A percentile compares a stretch with the other conserved stretches of the same genome.
These are phyloP conservation scores for Gnathonemus longibarbis DNA, from an alignment of 2,113 vertebrate species.

Conservation along the genomic window DNA sequence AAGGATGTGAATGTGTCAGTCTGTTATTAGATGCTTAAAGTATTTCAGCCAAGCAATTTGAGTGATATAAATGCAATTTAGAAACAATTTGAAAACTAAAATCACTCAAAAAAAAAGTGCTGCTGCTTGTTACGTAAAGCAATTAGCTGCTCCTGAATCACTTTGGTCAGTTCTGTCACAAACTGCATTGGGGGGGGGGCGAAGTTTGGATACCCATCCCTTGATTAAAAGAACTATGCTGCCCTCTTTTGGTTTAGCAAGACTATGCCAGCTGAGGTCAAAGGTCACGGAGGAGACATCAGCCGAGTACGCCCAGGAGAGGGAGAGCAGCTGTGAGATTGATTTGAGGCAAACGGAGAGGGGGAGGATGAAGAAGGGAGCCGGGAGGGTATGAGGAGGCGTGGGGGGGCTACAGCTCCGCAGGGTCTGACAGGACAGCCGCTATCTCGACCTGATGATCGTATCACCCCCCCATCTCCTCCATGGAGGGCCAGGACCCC, in stretches of 20 bases:
- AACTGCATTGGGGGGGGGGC: neutral
- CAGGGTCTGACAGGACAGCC: neutral
- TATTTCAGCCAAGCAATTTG: neutral
- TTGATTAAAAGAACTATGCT: slow-evolving; percentile 56
- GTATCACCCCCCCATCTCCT: neutral
- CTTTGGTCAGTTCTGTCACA: neutral
- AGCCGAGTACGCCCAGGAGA: slow-evolving; percentile 25
- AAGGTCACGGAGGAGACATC: slow-evolving; percentile 30
- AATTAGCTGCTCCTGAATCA: neutral
- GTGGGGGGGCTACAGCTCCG: neutral
- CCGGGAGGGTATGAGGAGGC: neutral
- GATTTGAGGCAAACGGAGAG: neutral
- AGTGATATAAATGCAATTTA: neutral
- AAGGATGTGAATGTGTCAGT: neutral
- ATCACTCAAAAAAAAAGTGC: neutral
- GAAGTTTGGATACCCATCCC: neutral
- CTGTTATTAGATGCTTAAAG: neutral
- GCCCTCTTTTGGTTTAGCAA: slow-evolving; percentile 62
- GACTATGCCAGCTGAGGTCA: slow-evolving; percentile 30
- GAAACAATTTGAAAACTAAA: neutral
- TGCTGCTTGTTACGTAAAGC: neutral
- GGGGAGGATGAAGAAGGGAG: neutral
- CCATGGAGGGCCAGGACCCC: neutral
- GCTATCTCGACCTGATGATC: neutral
- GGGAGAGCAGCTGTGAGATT: slow-evolving; percentile 17